phyloP scores from a whole-genome alignment of 2,113 vertebrate species.

The Malurus cyaneus region DNA sequence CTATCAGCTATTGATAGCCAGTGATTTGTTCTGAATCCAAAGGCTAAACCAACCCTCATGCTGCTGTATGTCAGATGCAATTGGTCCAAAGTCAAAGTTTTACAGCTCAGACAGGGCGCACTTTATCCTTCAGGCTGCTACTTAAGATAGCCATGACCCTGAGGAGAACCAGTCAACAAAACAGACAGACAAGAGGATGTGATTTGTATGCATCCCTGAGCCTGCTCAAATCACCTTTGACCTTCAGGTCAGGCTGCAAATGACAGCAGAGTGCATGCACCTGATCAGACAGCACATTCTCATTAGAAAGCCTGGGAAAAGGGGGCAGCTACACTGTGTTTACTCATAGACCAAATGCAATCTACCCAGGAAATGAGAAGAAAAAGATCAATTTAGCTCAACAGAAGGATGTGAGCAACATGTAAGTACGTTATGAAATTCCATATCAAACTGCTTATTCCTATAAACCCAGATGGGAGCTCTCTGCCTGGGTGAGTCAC shows the following conservation, averaged over 20 bases:
- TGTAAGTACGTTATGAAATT: constrained; percentile 68
- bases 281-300: constrained; percentile 84
- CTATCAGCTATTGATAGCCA: constrained; percentile 80
- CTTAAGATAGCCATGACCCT: constrained; percentile 85
- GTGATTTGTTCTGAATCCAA: constrained; percentile 83
- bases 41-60: constrained; percentile 81
- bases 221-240: constrained; percentile 81
- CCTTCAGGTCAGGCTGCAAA: constrained; percentile 81
- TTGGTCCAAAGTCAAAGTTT: constrained; percentile 84
- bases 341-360: constrained; percentile 77
- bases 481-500: constrained; percentile 12
- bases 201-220: constrained; percentile 84
- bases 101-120: constrained; percentile 81
- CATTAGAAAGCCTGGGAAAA: constrained; percentile 81
- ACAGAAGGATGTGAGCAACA: constrained; percentile 64
- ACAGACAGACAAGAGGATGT: constrained; percentile 85
- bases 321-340: constrained; percentile 72
- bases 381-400: constrained; percentile 70
- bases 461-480: constrained; percentile 30
- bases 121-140: constrained; percentile 85
- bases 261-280: constrained; percentile 83
- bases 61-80: constrained; percentile 81
- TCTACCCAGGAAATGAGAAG: constrained; percentile 74
- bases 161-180: constrained; percentile 87
- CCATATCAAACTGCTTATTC: constrained; percentile 61